Base-by-base conservation (phyloP, 1,140 invertebrate genomes). In the Philotrypesis tridentata region DNA sequence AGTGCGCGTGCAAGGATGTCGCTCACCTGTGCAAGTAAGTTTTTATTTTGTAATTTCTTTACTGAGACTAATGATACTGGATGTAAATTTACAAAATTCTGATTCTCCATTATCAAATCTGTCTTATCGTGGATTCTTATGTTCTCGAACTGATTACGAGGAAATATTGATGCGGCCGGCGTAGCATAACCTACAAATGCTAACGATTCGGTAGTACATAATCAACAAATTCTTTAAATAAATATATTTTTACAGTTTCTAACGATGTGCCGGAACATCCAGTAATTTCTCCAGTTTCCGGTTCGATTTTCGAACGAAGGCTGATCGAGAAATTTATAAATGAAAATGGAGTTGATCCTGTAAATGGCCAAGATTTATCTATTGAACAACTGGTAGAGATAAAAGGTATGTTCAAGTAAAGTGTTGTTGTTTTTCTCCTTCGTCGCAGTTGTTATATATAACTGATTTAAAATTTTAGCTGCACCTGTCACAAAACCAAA, bases 331-430 rank as follows among this genome's bases (percentile, higher is more conserved):
- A 99, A 92, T 99, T 97, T 89, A 95, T 99, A 55, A 92, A 95
- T 82, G 98, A 99, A 92, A 98, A 99, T 95, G 98, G 98, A 25
- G 95, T 96, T 21, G 99, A 99, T 93, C 98, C 99, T 14, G 96
- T 99, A 48, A 98, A 93, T 91, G 97, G 97, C 37, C 96, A 98
- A 91, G 96, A 97, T 83, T 90, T 99, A 6, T 92, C 94, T 40
- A 89, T 95, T 11, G 97, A 99, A 82, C 95, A 97, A 87, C 93
- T 99, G 11, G 96, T 99, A 88, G 98, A 99, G 86, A 94, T 99
- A 12, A 99, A 99, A 95, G 96, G 97, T 97, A 92, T 92, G 92
- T 76, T n/a, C 72, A 43, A 79, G 72, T 31, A 1, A 40, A 11
- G 21, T 33, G 12, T 55, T 43, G 17, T 55, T 55, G 17, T 21